Conservation (phyloP, 2,797 vertebrate genomes). For the Tachyglossus aculeatus region DNA sequence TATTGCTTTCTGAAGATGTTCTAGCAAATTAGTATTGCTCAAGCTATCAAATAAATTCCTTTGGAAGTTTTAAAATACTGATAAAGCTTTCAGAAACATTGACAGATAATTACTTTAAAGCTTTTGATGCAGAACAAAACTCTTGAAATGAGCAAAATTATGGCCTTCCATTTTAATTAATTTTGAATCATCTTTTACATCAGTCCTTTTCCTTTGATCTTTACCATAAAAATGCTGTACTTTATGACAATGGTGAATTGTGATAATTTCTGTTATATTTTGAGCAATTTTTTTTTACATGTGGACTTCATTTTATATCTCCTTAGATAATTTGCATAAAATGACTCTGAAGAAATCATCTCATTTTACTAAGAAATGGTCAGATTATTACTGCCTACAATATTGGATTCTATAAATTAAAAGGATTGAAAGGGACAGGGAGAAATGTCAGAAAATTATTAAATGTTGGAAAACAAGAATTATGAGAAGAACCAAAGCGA, state of each 20-base stretch:
- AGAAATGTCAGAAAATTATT: not conserved
- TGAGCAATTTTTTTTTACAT: not conserved
- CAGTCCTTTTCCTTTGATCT: no score
- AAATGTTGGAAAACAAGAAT: not conserved
- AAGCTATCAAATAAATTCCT: not conserved
- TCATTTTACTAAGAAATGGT: no score
- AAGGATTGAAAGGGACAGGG: not conserved
- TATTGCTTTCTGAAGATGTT: slow-evolving; percentile 14
- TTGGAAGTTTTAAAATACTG: not conserved
- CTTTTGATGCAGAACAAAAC: not conserved
- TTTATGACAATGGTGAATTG: no score
- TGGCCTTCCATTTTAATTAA: not conserved
- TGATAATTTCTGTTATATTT: no score
- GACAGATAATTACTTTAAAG: not conserved
- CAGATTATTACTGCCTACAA: not conserved
- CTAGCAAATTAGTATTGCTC: not conserved
- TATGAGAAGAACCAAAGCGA: not conserved
- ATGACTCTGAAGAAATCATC: not conserved
- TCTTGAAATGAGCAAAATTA: not conserved
- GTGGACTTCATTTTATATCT: not conserved
- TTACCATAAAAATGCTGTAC: not conserved
- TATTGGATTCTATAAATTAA: not conserved
- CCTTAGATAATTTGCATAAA: not conserved
- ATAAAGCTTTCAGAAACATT: rapidly evolving
- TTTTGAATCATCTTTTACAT: not conserved